phyloP scores from a whole-genome alignment of 2,113 vertebrate genomes.

The Probosciger aterrimus region DNA sequence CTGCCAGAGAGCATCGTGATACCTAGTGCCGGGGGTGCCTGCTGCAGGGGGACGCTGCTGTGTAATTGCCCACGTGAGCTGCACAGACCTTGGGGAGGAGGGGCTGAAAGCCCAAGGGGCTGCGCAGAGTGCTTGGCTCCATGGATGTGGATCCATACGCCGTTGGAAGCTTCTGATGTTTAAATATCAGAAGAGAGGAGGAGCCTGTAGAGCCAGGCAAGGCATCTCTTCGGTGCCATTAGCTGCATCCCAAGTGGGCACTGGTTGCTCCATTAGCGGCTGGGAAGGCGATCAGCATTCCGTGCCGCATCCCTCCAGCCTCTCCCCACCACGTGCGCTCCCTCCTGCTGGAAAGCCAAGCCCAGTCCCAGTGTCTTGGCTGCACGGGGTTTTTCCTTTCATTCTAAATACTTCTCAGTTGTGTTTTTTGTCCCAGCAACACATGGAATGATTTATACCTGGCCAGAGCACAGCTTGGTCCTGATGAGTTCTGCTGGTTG shows the following conservation, averaged over 20 bases:
- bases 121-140: fast-evolving
- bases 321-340: fast-evolving
- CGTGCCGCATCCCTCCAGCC: neutral
- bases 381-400: neutral
- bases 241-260: neutral
- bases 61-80: neutral
- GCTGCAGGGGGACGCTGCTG: neutral
- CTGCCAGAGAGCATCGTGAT: neutral
- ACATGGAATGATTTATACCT: slow-evolving; percentile 50
- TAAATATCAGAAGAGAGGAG: neutral
- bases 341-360: neutral
- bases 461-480: neutral
- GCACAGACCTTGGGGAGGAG: fast-evolving
- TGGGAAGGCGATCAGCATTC: neutral
- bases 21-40: neutral
- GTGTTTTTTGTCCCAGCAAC: neutral
- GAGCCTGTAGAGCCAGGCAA: neutral
- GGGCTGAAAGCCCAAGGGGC: neutral
- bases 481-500: neutral
- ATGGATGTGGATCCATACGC: fast-evolving
- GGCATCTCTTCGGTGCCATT: neutral
- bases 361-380: neutral
- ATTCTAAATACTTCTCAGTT: neutral
- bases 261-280: neutral
- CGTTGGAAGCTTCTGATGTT: neutral